Base-by-base conservation (phyloP, 2,888 invertebrate genomes). In the Drosophila flavopinicola region DNA sequence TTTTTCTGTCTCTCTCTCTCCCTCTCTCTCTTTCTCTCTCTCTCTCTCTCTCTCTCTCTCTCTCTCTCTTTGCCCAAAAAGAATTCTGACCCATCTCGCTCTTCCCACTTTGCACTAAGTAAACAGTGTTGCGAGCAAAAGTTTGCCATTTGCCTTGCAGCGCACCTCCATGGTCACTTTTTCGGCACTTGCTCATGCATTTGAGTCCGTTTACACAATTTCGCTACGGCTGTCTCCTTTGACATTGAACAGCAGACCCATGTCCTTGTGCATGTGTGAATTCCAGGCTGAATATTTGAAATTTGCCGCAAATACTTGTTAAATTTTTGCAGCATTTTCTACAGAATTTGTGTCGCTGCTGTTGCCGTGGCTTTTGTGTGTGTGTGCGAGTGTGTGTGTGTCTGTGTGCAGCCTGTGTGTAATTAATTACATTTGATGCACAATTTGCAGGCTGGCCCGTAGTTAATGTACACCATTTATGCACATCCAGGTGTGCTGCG, bases 251-350 rank as follows among this genome's bases (percentile, higher is more conserved):
- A 35, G 20, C 20, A 20, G 20, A n/a, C n/a, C n/a, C n/a, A n/a
- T n/a, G n/a, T 20, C 20, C 20, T 20, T 17, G 35, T 9, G 35
- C 35, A n/a, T 6, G 10, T 17, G n/a, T 10, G 17, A 10, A 51
- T 23, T 51, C 27, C 6, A 20, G 20, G 23, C 15, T 53, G 54
- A 23, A 53, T 53, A 33, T 57, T 41, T 33, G 23, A 27, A 41
- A 27, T 33, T 54, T n/a, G n/a, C n/a, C n/a, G n/a, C n/a, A n/a
- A n/a, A n/a, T n/a, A 29, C 49, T 56, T 53, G 56, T 53, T 53
- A 39, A 39, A 38, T 32, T 17, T 49, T 27, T 15, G 2, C 20
- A 20, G 20, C 20, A 20, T 20, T 20, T 24, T 15, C 25, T 17
- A 29, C 33, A 20, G 4, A 3, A 4, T 20, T 20, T 20, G 20